phyloP scores from a whole-genome alignment of 2,888 invertebrate species.

The Mongoloraphidia duomilia region DNA sequence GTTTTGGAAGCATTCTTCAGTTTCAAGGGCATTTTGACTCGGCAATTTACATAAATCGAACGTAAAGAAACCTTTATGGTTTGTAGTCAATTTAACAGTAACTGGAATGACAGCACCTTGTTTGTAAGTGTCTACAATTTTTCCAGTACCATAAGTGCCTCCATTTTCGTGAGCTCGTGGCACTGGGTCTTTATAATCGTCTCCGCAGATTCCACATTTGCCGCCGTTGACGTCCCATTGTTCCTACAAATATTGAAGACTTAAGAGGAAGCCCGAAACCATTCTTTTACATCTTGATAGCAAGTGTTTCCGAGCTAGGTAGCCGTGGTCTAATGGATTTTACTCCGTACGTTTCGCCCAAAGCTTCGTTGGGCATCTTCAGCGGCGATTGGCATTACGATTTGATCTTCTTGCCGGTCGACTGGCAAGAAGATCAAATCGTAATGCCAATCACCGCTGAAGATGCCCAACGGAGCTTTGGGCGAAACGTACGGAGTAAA shows the following conservation, averaged over 20 bases:
- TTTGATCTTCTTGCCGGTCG: no score
- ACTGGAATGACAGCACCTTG: constrained; percentile 22
- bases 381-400: no score
- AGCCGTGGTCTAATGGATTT: no score
- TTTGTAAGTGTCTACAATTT: constrained; percentile 25
- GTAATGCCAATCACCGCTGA: no score
- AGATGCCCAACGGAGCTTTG: no score
- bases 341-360: no score
- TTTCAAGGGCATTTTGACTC: constrained; percentile 15
- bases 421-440: no score
- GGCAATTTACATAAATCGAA: constrained; percentile 18
- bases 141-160: constrained; percentile 30
- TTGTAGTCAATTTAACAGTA: constrained; percentile 26
- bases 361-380: no score
- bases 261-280: no score
- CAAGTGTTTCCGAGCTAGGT: no score
- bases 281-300: no score
- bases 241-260: constrained; percentile 8
- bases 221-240: constrained; percentile 19
- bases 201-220: constrained; percentile 28
- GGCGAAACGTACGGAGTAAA: no score
- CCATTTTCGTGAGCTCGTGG: constrained; percentile 30
- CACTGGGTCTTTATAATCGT: constrained; percentile 22
- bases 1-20: constrained; percentile 20
- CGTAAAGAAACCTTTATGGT: constrained; percentile 25